Percentiles rank a stretch among this genome's conserved stretches.
Conservation (phyloP, 2,888 invertebrate genomes). For the Drosophila leonis region DNA sequence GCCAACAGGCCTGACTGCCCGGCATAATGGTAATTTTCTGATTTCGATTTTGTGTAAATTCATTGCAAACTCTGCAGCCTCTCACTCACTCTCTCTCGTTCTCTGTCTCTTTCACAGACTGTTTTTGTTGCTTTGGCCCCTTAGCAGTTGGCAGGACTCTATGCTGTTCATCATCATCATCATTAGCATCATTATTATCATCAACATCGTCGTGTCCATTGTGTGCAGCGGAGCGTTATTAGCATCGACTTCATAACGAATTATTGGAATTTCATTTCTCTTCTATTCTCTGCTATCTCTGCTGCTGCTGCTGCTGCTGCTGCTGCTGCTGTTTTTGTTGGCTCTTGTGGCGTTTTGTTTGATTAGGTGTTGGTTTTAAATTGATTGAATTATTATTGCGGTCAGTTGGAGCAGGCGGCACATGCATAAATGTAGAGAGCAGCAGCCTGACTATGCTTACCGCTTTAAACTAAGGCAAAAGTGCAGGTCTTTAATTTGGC, state of each 20-base stretch:
- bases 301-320: neutral
- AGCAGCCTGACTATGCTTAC: slow-evolving; percentile 22
- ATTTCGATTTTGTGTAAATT: slow-evolving; percentile 80
- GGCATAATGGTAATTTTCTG: slow-evolving; percentile 78
- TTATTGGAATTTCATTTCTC: slow-evolving; percentile 68
- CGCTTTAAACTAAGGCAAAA: neutral
- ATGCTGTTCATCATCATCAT: slow-evolving; percentile 20
- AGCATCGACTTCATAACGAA: slow-evolving; percentile 78
- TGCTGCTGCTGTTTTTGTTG: slow-evolving; percentile 15
- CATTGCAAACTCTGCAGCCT: slow-evolving; percentile 64
- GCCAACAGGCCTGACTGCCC: slow-evolving; percentile 49
- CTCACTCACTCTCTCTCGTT: neutral
- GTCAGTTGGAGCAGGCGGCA: slow-evolving; percentile 26
- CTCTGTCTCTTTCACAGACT: slow-evolving; percentile 13
- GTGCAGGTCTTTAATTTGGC: neutral
- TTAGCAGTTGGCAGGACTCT: slow-evolving; percentile 14
- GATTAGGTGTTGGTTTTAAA: slow-evolving; percentile 74
- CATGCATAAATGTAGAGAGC: slow-evolving; percentile 22
- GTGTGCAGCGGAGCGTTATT: slow-evolving; percentile 73
- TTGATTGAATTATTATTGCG: slow-evolving; percentile 75
- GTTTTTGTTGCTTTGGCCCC: slow-evolving; percentile 37
- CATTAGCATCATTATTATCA: slow-evolving; percentile 23
- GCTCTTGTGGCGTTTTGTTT: slow-evolving; percentile 55
- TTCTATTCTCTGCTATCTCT: slow-evolving; percentile 5
- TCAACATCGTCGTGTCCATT: slow-evolving; percentile 48